Conservation (phyloP, 1,140 invertebrate species). For the Tetragnatha versicolor region DNA sequence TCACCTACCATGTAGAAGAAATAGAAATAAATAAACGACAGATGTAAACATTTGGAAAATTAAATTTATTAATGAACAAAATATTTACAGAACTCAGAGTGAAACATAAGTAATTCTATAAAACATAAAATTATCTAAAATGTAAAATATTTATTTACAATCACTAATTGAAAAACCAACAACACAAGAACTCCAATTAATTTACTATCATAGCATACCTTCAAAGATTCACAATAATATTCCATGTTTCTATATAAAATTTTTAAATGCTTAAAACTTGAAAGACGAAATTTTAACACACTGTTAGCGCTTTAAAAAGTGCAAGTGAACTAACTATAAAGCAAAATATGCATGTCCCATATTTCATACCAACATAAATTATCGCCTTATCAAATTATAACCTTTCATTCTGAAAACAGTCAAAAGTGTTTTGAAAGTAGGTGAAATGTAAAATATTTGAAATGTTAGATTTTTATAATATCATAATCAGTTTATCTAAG, state of each 20-base stretch:
- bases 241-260: slow-evolving; percentile 6
- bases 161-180: neutral
- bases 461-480: too few species aligned
- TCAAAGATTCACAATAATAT: neutral
- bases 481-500: too few species aligned
- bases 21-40: too few species aligned
- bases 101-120: slow-evolving; percentile 7
- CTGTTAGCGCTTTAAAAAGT: slow-evolving; percentile 27
- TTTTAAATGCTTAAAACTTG: slow-evolving; percentile 3
- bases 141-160: slow-evolving; percentile 24
- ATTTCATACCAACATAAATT: too few species aligned
- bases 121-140: slow-evolving; percentile 25
- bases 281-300: neutral
- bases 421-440: too few species aligned
- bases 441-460: too few species aligned
- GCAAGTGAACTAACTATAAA: neutral
- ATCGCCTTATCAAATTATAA: too few species aligned
- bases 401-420: too few species aligned
- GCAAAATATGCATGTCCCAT: too few species aligned
- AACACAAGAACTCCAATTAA: neutral
- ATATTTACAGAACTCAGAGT: slow-evolving; percentile 31
- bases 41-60: slow-evolving; percentile 39
- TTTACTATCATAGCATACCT: neutral
- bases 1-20: too few species aligned
- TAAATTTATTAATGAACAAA: slow-evolving; percentile 42